phyloP scores from a whole-genome alignment of 1,140 invertebrate genomes.

The Calosoma granatense region DNA sequence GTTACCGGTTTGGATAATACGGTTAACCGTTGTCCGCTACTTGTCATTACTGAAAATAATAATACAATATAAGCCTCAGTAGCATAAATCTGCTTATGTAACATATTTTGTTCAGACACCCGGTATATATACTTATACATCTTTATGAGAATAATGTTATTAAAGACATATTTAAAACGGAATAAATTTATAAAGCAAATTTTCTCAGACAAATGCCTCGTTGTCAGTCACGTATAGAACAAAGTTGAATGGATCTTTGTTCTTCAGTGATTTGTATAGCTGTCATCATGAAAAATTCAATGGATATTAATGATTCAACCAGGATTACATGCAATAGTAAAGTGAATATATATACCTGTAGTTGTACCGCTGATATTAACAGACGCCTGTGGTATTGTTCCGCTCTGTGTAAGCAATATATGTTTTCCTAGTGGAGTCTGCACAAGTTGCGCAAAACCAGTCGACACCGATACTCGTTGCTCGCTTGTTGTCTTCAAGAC shows the following conservation, averaged over 20 bases:
- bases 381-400: conserved; percentile 25
- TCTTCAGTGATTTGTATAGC: conserved; percentile 11
- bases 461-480: conserved; percentile 24
- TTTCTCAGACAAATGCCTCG: conserved; percentile 25
- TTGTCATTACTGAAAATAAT: conserved; percentile 39
- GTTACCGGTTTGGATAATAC: conserved; percentile 40
- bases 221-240: conserved; percentile 12
- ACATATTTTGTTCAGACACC: no score
- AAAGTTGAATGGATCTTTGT: conserved; percentile 19
- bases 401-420: conserved; percentile 45
- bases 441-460: conserved; percentile 48
- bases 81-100: no score
- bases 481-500: conserved; percentile 25
- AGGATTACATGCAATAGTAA: neutral
- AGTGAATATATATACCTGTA: conserved; percentile 19
- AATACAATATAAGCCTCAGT: conserved; percentile 17
- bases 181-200: conserved; percentile 1
- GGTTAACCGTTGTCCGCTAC: conserved; percentile 42
- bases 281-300: conserved; percentile 16
- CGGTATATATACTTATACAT: no score
- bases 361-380: conserved; percentile 25
- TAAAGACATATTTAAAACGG: conserved; percentile 6
- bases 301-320: no score
- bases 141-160: no score
- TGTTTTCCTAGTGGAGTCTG: conserved; percentile 60